phyloP scores from a whole-genome alignment of 2,797 vertebrate genomes.

The Dendrocincla tyrannina region DNA sequence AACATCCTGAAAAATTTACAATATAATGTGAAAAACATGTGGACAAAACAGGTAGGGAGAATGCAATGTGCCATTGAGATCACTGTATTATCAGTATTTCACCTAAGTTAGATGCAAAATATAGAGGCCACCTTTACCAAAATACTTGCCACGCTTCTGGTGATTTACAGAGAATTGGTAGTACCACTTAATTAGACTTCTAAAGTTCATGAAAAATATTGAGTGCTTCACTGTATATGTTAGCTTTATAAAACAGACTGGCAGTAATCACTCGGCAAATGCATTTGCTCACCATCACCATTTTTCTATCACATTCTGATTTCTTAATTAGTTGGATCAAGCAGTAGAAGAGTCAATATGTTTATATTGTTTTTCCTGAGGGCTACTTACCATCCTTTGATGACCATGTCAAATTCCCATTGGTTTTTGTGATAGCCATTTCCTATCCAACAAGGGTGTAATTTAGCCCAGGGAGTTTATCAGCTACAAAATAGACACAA shows the following conservation, averaged over 20 bases:
- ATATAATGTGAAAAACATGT: neutral
- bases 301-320: constrained; percentile 14
- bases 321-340: constrained; percentile 2
- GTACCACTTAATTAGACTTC: neutral
- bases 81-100: neutral
- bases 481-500: constrained; percentile 14
- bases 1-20: neutral
- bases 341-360: neutral
- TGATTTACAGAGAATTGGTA: neutral
- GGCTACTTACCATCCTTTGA: neutral
- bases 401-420: neutral
- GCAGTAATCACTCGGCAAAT: neutral
- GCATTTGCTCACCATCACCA: neutral
- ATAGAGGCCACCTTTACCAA: neutral
- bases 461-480: constrained; percentile 24
- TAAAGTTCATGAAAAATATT: neutral
- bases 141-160: neutral
- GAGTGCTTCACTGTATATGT: neutral
- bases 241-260: neutral
- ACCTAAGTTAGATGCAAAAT: neutral
- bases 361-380: neutral
- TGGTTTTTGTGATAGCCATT: neutral
- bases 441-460: neutral
- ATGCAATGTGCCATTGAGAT: neutral
- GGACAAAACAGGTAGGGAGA: neutral